These are phyloP conservation scores for Capitulum mitella DNA, from an alignment of 2,888 invertebrate species.

Conservation along the genomic window DNA sequence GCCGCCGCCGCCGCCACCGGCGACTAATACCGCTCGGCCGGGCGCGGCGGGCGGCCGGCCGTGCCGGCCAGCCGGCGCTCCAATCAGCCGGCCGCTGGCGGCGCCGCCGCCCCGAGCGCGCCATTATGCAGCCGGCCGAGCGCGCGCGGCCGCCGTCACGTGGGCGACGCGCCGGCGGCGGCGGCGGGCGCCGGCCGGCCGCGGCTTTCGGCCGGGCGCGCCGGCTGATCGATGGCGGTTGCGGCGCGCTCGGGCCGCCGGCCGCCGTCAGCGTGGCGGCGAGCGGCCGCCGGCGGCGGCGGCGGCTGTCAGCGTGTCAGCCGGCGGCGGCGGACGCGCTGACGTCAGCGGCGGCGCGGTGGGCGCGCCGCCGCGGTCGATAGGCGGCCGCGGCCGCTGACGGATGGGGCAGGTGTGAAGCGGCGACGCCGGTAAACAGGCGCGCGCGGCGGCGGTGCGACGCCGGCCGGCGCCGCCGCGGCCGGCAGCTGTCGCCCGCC, in stretches of 20 bases:
- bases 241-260: background rate
- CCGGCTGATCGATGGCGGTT: background rate
- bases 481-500: background rate
- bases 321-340: background rate
- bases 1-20: background rate
- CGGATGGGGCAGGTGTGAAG: conserved; percentile 17
- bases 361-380: background rate
- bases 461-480: background rate
- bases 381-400: conserved; percentile 7
- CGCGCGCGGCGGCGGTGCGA: background rate
- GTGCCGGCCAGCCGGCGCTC: background rate
- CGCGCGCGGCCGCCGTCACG: background rate
- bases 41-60: background rate
- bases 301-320: background rate
- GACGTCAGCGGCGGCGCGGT: conserved; percentile 4
- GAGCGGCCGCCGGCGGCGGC: background rate
- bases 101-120: background rate
- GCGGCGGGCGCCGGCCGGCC: background rate
- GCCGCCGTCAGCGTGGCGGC: background rate
- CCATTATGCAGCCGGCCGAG: background rate
- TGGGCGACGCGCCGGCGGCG: background rate
- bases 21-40: background rate
- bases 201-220: background rate
- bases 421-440: background rate
- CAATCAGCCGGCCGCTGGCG: background rate